These are phyloP conservation scores for Ageneiosus marmoratus DNA, from an alignment of 2,113 vertebrate genomes.

Conservation along the genomic window DNA sequence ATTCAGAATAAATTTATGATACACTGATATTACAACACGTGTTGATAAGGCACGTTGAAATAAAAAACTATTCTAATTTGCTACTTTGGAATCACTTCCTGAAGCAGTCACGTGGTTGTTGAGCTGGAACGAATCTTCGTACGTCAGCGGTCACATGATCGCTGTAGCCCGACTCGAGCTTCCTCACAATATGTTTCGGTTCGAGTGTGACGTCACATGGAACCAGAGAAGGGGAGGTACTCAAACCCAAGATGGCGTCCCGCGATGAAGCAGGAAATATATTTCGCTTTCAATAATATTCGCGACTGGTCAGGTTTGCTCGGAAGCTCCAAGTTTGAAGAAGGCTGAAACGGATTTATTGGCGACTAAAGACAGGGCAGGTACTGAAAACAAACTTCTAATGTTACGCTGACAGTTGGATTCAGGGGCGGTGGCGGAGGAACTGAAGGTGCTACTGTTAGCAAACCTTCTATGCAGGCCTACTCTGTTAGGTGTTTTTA, in stretches of 20 bases:
- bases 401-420: constrained; percentile 11
- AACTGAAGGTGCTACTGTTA: constrained; percentile 43
- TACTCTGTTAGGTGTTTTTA: background rate
- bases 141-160: no score
- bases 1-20: no score
- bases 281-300: constrained; percentile 69
- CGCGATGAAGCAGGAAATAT: constrained; percentile 75
- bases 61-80: no score
- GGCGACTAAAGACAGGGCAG: constrained; percentile 59
- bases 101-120: no score
- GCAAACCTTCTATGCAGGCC: constrained; percentile 26
- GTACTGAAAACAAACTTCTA: constrained; percentile 62
- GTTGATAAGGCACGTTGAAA: no score
- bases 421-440: constrained; percentile 71
- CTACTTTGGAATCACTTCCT: no score
- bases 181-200: no score
- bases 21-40: no score
- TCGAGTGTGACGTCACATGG: no score
- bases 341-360: constrained; percentile 55
- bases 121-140: no score
- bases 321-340: constrained; percentile 19
- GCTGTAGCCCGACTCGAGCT: no score
- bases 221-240: constrained; percentile 63
- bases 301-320: constrained; percentile 18
- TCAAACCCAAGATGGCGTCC: constrained; percentile 79